Percentiles rank a stretch among this genome's conserved stretches.
phyloP scores from a whole-genome alignment of 2,113 vertebrate genomes.

The Hippotragus niger region DNA sequence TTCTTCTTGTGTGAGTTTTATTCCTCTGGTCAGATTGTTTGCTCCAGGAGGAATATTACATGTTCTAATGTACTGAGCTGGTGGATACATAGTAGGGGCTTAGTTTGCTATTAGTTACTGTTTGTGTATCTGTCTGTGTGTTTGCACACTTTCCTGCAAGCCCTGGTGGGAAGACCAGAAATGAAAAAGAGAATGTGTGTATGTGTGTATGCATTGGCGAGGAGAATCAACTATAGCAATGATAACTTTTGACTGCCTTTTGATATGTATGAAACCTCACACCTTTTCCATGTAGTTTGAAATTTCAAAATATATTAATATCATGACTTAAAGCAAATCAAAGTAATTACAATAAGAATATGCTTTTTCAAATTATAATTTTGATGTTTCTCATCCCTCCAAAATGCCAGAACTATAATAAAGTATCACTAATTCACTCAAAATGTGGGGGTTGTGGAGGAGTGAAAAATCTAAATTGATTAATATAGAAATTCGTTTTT shows the following conservation, averaged over 20 bases:
- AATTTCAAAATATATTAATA: not conserved
- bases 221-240: not conserved
- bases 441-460: not conserved
- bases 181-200: not conserved
- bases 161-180: not conserved
- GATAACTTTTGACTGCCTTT: not conserved
- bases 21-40: not conserved
- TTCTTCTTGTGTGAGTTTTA: not conserved
- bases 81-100: not conserved
- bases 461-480: slow-evolving; percentile 15
- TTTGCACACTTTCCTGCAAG: not conserved
- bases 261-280: not conserved
- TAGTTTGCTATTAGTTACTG: not conserved
- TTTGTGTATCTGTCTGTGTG: not conserved
- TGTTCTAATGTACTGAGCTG: not conserved
- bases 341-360: not conserved
- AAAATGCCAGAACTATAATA: not conserved
- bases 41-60: not conserved
- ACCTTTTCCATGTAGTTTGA: not conserved
- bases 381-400: not conserved
- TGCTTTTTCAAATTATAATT: not conserved
- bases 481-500: not conserved
- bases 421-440: not conserved
- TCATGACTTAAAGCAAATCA: slow-evolving; percentile 9
- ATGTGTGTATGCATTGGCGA: not conserved